Base-by-base conservation (phyloP, 2,113 vertebrate genomes). In the Anoura caudifer region DNA sequence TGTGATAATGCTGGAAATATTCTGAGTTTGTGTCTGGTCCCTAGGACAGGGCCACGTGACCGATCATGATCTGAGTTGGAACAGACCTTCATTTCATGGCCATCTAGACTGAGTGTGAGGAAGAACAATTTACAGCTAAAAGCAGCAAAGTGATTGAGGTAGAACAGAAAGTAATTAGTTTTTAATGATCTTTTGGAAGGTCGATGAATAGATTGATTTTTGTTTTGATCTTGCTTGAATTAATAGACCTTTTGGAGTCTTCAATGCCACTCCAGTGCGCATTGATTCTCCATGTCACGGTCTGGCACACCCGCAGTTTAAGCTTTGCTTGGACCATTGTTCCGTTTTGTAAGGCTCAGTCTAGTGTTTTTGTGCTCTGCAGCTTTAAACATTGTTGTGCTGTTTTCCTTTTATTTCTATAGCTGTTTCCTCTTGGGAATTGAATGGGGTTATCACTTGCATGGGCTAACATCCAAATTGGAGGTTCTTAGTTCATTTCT, bases 161-260 rank as follows among this genome's bases (percentile, higher is more conserved):
- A 95, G 28, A 96, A 97, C 97, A 94, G 97, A 97, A 97, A 97
- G 95, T 94, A 97, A 98, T 98, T 96, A 97, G 97, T 95, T 97
- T 97, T 97, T 97, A 97, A 97, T 97, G 97, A 97, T 97, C 97
- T 97, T 97, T 92, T 97, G 97, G 97, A 97, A 97, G 91, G 94
- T 95, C 70, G 87, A 94, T 93, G 95, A 96, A 94, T 97, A 96
- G 97, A 91, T 83, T 95, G 95, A 97, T 97, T 96, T 97, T 96
- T 98, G 97, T 97, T 98, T 98, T 98, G 97, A 97, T 98, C 97
- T 97, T 97, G 95, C 90, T 94, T 94, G 97, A 95, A 93, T 98
- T 97, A 96, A 94, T 95, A 95, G 95, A 94, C 93, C 96, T 92
- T 97, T 96, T 87, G 97, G 97, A 97, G 70, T 89, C 75, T 85